Evolutionary conservation across 2,113 vertebrate genomes (phyloP), one percentile per base, ranked within the genome.

Genomic region (Charina bottae): DNA sequence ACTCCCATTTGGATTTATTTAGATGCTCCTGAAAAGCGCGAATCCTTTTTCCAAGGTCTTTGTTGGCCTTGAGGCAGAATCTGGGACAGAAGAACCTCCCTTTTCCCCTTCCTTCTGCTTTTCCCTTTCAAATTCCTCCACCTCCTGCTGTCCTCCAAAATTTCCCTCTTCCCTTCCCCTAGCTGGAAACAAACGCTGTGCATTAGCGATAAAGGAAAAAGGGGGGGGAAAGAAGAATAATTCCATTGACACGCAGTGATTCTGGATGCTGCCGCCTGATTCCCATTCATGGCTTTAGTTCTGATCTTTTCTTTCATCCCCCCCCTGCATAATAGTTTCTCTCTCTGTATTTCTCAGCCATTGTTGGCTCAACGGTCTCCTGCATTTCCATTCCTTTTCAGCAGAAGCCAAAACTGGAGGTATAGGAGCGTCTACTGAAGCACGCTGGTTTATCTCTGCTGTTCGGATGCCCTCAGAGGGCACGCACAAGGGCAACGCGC

Each of bases 201-300:
- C 26, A 42, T 28, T 54, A 89, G 91, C 10, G 91, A 92, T 92
- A 92, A 91, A 88, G 91, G 17, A 92, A 64, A n/a, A 21, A 58
- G 2, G n/a, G 8, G 12, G 9, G 26, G 28, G 17, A 4, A 15
- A 1, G 0, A 0, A 9, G 9, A 42, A 83, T 1, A 24, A 21
- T 68, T 24, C 64, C 85, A n/a, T 15, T 68, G 59, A 83, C 68
- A 37, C 19, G 26, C 7, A 55, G 26, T 19, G 23, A 60, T 19
- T 10, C 72, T 9, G 64, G 54, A 49, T 23, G 55, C 21, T 17
- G 83, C 85, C 1, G 59, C 10, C 8, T 2, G 26, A 46, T 49
- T 88, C 3, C 68, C 23, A 83, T 88, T 88, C 91, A 26, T 6
- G 11, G 56, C 72, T 6, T 64, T 84, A 15, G 1, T 59, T 92